Percentiles rank a stretch among this genome's conserved stretches.
These are phyloP conservation scores for Pagetopsis macropterus DNA, from an alignment of 2,797 vertebrate genomes.

Conservation along the genomic window DNA sequence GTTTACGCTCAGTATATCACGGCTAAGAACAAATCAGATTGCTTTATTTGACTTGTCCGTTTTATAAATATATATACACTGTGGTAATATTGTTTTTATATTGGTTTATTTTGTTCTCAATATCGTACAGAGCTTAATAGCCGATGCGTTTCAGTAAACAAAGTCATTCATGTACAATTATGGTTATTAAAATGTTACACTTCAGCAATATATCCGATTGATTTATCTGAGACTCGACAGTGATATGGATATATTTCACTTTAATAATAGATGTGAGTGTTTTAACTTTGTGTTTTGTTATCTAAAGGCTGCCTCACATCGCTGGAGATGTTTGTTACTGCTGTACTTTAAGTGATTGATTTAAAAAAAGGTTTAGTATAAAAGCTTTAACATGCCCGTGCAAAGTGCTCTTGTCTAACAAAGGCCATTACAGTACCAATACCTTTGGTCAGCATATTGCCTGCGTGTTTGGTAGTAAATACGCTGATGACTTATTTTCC, in stretches of 20 bases:
- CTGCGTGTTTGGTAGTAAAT: conserved; percentile 19
- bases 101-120: background rate
- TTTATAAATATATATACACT: background rate
- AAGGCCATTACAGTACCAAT: conserved; percentile 22
- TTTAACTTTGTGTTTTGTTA: background rate
- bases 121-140: background rate
- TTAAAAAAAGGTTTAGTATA: conserved; percentile 8
- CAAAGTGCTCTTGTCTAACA: conserved; percentile 28
- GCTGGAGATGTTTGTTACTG: background rate
- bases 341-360: conserved; percentile 18
- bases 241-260: conserved; percentile 9
- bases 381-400: conserved; percentile 6
- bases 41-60: too few relatives aligned
- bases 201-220: conserved; percentile 14
- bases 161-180: background rate
- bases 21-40: too few relatives aligned
- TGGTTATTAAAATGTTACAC: conserved; percentile 15
- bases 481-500: conserved; percentile 23
- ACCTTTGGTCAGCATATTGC: conserved; percentile 29
- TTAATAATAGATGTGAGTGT: background rate
- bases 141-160: background rate
- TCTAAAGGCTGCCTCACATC: background rate
- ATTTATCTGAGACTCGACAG: background rate
- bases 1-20: too few relatives aligned
- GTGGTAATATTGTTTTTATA: background rate